Base-by-base conservation (phyloP, 2,797 vertebrate species). In the Coracias cyanogaster region DNA sequence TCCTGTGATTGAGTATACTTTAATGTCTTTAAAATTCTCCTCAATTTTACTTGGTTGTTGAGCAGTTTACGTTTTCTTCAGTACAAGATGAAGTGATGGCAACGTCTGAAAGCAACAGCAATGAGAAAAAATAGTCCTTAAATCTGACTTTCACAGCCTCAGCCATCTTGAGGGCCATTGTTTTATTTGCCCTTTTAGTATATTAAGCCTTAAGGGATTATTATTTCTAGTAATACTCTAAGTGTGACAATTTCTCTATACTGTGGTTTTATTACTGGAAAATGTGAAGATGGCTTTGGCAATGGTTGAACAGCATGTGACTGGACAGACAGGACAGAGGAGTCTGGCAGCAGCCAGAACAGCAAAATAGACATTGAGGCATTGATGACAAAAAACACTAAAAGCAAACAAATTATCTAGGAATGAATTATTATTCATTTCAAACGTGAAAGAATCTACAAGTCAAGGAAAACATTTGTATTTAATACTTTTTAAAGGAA, bases 21-120 rank as follows among this genome's bases (percentile, higher is more conserved):
- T 67, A 60, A 84, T 80, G 25, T 80, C 52, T 82, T 94, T 35
- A 76, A 91, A 86, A 84, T 72, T 88, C 17, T 96, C 52, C 22
- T 86, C 72, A 55, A 88, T 90, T 93, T 62, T 80, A 57, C 78
- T 82, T 78, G 85, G 31, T 25, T 76, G 33, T 61, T 92, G 31
- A 95, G 70, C 67, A 84, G 77, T 77, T 92, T 73, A 29, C 35
- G 10, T 82, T 90, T 92, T 91, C 64, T 82, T 86, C 73, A 89
- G 66, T 26, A 80, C 18, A 73, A 89, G 37, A 41, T 51, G 31
- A 94, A 94, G 24, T 81, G 33, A 91, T 25, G 26, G 12, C 22
- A 67, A 77, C 54, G 33, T 82, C 72, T 66, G 37, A 89, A 48
- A 91, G 57, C 20, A 93, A 89, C 25, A 64, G 18, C 61, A 91